Evolutionary conservation across 2,113 vertebrate species (phyloP).

Genomic region (Chionomys nivalis): DNA sequence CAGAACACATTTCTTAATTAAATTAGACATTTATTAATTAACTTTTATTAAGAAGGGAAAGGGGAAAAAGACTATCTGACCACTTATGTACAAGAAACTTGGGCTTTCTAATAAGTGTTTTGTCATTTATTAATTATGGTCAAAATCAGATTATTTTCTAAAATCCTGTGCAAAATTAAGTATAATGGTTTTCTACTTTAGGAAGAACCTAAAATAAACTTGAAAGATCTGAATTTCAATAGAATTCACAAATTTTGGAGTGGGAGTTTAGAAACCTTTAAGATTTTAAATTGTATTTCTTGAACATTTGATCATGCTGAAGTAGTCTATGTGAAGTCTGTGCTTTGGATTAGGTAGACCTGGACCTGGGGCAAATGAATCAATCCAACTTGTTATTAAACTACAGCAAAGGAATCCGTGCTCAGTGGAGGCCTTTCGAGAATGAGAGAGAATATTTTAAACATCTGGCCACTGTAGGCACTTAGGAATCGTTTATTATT

Average conservation of each 20-base stretch:
- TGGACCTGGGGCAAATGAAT: not conserved
- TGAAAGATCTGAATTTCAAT: not conserved
- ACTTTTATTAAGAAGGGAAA: conserved; percentile 54
- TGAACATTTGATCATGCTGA: conserved; percentile 14
- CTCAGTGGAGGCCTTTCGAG: not conserved
- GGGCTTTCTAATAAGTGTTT: not conserved
- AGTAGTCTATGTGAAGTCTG: not conserved
- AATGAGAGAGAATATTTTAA: not conserved
- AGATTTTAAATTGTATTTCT: not conserved
- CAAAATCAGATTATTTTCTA: not conserved
- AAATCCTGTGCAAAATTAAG: not conserved
- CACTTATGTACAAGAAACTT: not conserved
- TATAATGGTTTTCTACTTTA: not conserved
- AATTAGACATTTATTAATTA: conserved; percentile 66
- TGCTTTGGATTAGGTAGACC: not conserved
- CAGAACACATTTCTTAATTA: conserved; percentile 72
- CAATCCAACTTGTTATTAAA: not conserved
- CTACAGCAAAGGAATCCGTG: not conserved
- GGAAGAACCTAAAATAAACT: not conserved
- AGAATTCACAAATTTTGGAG: conserved; percentile 36
- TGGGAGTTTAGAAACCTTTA: not conserved
- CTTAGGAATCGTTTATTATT: not conserved
- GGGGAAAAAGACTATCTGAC: not conserved
- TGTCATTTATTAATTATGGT: not conserved
- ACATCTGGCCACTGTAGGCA: not conserved